These are phyloP conservation scores for Tricholaema leucomelas DNA, from an alignment of 2,113 vertebrate species.

Conservation along the genomic window DNA sequence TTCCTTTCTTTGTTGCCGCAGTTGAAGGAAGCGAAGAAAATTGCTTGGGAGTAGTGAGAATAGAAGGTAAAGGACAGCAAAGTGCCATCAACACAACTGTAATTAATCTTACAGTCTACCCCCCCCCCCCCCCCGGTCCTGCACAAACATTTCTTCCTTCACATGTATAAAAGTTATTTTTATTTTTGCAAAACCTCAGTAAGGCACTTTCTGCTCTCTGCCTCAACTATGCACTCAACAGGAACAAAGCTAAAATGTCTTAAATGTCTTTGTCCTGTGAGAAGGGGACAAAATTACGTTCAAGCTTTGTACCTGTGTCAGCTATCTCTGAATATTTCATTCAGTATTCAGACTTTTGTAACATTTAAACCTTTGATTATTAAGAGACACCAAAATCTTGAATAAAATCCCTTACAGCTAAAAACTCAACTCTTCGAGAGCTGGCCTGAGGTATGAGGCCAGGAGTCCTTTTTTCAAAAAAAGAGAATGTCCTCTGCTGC, in stretches of 20 bases:
- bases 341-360: not conserved
- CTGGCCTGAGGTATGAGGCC: not conserved
- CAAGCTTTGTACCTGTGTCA: not conserved
- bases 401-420: not conserved
- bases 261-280: not conserved
- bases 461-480: not conserved
- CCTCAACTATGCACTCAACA: not conserved
- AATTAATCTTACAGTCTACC: not conserved
- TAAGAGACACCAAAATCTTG: not conserved
- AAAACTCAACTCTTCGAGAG: not conserved
- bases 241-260: not conserved
- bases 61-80: not conserved
- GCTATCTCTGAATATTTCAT: not conserved
- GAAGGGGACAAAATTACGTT: not conserved
- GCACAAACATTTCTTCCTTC: rapidly evolving
- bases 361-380: not conserved
- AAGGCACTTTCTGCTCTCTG: not conserved
- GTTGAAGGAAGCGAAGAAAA: not conserved
- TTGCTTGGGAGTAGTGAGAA: too few species aligned
- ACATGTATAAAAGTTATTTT: not conserved
- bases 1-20: not conserved
- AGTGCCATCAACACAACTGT: rapidly evolving
- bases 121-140: rapidly evolving
- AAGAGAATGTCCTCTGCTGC: not conserved
- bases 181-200: not conserved